Percentiles rank a stretch among this genome's conserved stretches.
Evolutionary conservation across 2,797 vertebrate species (phyloP).

Genomic region (Phoeniculus purpureus): DNA sequence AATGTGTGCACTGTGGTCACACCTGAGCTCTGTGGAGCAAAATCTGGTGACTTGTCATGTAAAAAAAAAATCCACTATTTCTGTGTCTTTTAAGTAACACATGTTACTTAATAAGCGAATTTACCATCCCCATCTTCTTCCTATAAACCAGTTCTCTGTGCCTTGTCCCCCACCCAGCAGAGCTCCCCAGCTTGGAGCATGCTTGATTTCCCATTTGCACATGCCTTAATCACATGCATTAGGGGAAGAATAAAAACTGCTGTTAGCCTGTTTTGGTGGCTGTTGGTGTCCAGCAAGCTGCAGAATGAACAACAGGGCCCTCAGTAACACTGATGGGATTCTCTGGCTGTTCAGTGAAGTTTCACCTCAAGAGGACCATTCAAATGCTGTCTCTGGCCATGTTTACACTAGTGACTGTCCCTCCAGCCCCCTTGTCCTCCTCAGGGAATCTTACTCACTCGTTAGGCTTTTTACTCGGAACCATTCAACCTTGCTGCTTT

Average conservation of each 20-base stretch:
- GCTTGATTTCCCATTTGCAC: conserved; percentile 4
- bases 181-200: neutral
- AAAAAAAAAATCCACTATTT: neutral
- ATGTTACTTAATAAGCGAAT: neutral
- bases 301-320: neutral
- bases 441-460: conserved; percentile 38
- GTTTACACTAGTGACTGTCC: neutral
- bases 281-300: neutral
- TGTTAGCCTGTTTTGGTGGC: neutral
- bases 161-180: neutral
- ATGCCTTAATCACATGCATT: neutral
- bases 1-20: neutral
- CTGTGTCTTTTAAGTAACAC: neutral
- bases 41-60: neutral
- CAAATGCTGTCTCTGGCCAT: neutral
- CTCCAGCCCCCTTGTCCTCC: neutral
- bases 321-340: neutral
- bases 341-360: neutral
- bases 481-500: conserved; percentile 65
- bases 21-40: neutral
- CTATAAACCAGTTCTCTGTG: neutral
- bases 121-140: neutral
- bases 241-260: conserved; percentile 4
- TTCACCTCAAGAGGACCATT: neutral
- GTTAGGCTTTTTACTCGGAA: conserved; percentile 67